Conservation (phyloP, 2,888 invertebrate species). For the Apodemia duryi region DNA sequence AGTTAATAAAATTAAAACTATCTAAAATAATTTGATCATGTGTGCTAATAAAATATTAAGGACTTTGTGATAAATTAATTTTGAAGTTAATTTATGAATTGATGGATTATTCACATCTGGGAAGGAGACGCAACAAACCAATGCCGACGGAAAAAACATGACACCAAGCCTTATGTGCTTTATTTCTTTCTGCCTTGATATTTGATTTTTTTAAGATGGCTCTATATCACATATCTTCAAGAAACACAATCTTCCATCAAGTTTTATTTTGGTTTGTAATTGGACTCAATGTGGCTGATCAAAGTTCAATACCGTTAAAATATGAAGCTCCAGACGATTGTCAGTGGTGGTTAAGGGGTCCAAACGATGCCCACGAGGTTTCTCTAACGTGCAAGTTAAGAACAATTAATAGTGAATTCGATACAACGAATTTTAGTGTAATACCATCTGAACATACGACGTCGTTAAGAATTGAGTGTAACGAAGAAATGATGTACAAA, state of each 20-base stretch:
- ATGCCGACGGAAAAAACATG: constrained; percentile 78
- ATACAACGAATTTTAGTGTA: constrained; percentile 92
- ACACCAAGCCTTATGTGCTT: constrained; percentile 70
- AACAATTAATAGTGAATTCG: constrained; percentile 92
- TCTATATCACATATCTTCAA: constrained; percentile 53
- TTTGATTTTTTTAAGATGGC: constrained; percentile 70
- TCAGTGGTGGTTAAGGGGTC: constrained; percentile 85
- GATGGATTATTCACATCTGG: constrained; percentile 75
- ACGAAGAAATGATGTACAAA: constrained; percentile 88
- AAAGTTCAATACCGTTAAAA: constrained; percentile 69
- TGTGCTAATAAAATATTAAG: constrained; percentile 45
- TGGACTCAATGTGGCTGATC: constrained; percentile 68
- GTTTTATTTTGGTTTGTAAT: constrained; percentile 66
- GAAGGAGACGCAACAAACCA: constrained; percentile 66
- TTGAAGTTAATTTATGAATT: constrained; percentile 65
- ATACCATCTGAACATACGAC: constrained; percentile 91
- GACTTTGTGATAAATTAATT: constrained; percentile 44
- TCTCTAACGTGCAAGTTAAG: constrained; percentile 88
- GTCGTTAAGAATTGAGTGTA: constrained; percentile 87
- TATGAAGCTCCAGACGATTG: constrained; percentile 94
- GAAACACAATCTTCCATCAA: constrained; percentile 55
- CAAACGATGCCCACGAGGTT: constrained; percentile 83
- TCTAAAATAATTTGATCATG: constrained; percentile 43
- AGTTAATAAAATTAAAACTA: constrained; percentile 34
- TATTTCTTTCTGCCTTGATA: constrained; percentile 75